Conservation (phyloP, 1,140 invertebrate species). For the Zaprionus tsacasi region DNA sequence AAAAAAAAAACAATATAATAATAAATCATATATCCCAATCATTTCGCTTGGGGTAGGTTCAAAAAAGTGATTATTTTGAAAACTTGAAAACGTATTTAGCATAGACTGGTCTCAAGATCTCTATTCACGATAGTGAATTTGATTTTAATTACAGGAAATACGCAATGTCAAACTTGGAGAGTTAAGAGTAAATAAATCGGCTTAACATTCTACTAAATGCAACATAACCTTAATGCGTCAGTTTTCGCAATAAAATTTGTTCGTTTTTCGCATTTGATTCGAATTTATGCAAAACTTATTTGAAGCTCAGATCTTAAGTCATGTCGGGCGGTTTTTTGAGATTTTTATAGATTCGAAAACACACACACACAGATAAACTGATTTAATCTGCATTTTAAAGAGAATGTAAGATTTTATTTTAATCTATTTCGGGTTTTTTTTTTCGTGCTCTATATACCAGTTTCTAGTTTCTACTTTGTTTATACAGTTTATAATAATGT, state of each 20-base stretch:
- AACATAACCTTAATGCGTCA: conserved; percentile 1
- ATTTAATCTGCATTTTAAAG: conserved; percentile 6
- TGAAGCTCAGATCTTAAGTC: not conserved
- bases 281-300: not conserved
- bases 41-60: too few relatives aligned
- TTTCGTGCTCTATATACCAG: conserved; percentile 19
- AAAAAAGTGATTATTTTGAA: not conserved
- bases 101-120: not conserved
- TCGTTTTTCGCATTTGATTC: not conserved
- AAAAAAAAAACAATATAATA: too few relatives aligned
- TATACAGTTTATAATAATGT: conserved; percentile 37
- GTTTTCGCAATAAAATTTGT: not conserved
- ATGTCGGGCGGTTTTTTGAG: not conserved
- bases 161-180: not conserved
- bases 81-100: not conserved
- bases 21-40: too few relatives aligned
- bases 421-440: not conserved
- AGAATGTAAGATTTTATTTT: conserved; percentile 5
- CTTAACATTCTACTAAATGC: conserved; percentile 4
- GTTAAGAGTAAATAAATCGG: not conserved
- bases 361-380: not conserved
- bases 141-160: not conserved
- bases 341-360: conserved; percentile 2
- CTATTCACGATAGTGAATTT: not conserved
- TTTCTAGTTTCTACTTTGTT: conserved; percentile 13